Base-by-base conservation (phyloP, 2,888 invertebrate genomes). In the Monoplex corrugatus region DNA sequence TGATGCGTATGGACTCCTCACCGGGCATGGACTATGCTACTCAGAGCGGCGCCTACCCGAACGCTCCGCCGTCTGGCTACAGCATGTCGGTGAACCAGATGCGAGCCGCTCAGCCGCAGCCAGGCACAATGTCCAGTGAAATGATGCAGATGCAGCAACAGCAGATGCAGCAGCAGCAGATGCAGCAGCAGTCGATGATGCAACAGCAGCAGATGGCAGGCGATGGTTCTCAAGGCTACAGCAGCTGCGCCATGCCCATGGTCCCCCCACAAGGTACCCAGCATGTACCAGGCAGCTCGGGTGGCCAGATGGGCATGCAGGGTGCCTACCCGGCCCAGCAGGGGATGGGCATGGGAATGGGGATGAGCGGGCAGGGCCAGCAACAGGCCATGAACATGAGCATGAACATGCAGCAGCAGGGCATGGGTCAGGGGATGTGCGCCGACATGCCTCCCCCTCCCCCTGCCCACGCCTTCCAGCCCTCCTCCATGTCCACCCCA, bases 1-100 rank as follows among this genome's bases (percentile, higher is more conserved):
- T 92, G 91, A 88, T 92, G 90, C 84, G 90, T 28, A 91, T 92
- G 86, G 92, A 92, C 43, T 68, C 89, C 6, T 89, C 89, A 23
- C 89, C 86, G 10, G 88, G 88, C n/a, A 83, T 88, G 44, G 90
- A 89, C 32, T 89, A 84, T 38, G 63, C 87, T 1, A 63, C 78
- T 28, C 89, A 83, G 16, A 13, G 68, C 23, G 80, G 82, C 1
- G 88, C 87, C 13, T 86, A 89, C 44, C 86, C 83, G 6, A 35
- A 44, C 40, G 45, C 72, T 38, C 75, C 87, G 0, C 63, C 85
- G 10, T 83, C 80, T 3, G 86, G 83, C 23, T 87, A 80, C 44
- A 87, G 35, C 50, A 57, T 88, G 83, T 84, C 82, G 6, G 63
- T 83, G 2, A 88, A 85, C 38, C 89, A 88, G 68, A 82, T 88